Percentiles rank a stretch among this genome's conserved stretches.
phyloP scores from a whole-genome alignment of 1,140 invertebrate species.

The Saccostrea echinata region DNA sequence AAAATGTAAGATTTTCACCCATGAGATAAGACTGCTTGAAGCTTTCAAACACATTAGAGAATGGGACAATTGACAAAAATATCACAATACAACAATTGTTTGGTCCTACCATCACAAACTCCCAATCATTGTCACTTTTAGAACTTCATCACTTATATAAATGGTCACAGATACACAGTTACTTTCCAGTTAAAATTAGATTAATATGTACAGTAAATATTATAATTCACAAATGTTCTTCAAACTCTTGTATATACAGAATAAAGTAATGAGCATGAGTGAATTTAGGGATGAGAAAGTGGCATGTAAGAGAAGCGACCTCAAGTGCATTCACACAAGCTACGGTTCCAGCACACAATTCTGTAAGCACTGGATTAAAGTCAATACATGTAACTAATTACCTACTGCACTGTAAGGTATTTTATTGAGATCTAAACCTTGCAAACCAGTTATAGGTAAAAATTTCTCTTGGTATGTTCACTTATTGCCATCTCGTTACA shows the following conservation, averaged over 20 bases:
- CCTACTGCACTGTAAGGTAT: neutral
- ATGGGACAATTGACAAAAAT: neutral
- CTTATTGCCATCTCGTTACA: neutral
- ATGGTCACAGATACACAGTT: conserved; percentile 5
- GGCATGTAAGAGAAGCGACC: neutral
- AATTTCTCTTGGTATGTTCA: neutral
- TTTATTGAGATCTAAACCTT: conserved; percentile 19
- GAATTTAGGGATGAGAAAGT: neutral
- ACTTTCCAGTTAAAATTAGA: neutral
- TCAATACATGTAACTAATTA: neutral
- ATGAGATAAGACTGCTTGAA: neutral
- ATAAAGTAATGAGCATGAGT: neutral
- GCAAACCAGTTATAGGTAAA: neutral
- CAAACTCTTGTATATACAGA: neutral
- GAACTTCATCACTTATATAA: conserved; percentile 1
- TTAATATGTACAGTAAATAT: neutral
- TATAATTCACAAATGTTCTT: neutral
- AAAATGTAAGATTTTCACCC: neutral
- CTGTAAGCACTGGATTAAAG: neutral
- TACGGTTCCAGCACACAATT: neutral
- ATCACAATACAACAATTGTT: conserved; percentile 25
- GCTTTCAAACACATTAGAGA: neutral
- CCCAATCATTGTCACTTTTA: neutral
- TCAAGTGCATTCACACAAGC: neutral
- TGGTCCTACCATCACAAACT: neutral